These are phyloP conservation scores for Drosophila ambigua DNA, from an alignment of 1,140 invertebrate species.

Conservation along the genomic window DNA sequence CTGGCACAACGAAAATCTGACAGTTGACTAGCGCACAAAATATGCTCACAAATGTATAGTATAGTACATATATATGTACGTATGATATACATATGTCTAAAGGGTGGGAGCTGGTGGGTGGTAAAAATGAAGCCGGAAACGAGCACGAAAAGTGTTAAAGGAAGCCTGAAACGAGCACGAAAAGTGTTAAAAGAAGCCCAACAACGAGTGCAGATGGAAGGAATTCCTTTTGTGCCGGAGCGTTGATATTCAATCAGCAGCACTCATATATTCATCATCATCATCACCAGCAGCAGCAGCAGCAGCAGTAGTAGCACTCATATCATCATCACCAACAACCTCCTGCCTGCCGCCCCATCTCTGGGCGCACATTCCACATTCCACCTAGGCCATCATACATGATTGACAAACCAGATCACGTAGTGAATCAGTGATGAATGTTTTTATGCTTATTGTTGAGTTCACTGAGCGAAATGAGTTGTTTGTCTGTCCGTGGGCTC, in stretches of 20 bases:
- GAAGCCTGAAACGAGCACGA: conserved; percentile 51
- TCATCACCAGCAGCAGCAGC: conserved; percentile 11
- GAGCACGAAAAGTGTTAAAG: conserved; percentile 73
- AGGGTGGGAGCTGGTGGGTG: not conserved
- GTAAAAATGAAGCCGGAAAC: conserved; percentile 66
- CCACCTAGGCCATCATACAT: conserved; percentile 67
- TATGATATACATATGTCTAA: not conserved
- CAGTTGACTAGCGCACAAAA: conserved; percentile 79
- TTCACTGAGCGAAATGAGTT: conserved; percentile 81
- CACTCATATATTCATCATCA: conserved; percentile 75
- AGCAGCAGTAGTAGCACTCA: not conserved
- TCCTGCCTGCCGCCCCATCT: conserved; percentile 5
- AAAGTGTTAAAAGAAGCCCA: conserved; percentile 48
- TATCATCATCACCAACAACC: conserved; percentile 19
- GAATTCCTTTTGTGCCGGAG: conserved; percentile 41
- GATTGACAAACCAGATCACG: conserved; percentile 77
- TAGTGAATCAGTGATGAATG: conserved; percentile 81
- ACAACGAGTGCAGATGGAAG: conserved; percentile 25
- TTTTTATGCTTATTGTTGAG: conserved; percentile 82
- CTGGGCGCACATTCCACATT: not conserved
- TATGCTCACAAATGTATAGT: conserved; percentile 51
- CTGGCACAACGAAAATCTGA: conserved; percentile 81
- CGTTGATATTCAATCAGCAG: conserved; percentile 77
- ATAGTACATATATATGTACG: conserved; percentile 2
- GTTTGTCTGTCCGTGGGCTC: conserved; percentile 61